A percentile compares a stretch with the other conserved stretches of the same genome.
These are phyloP conservation scores for Ecliptopera silaceata DNA, from an alignment of 2,888 invertebrate genomes.

Conservation along the genomic window DNA sequence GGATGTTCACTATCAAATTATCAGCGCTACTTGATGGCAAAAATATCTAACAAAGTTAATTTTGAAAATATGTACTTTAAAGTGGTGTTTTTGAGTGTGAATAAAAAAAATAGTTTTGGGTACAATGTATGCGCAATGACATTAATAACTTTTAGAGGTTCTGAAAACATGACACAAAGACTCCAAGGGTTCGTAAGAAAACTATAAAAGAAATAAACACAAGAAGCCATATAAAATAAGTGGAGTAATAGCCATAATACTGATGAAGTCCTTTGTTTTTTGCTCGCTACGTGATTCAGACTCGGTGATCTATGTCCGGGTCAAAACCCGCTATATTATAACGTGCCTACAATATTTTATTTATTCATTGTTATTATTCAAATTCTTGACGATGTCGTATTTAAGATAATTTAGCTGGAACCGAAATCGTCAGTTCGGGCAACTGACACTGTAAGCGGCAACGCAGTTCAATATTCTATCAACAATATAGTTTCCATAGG, in stretches of 20 bases:
- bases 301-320: conserved; percentile 60
- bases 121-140: too few relatives aligned
- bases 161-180: too few relatives aligned
- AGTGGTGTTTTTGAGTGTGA: too few relatives aligned
- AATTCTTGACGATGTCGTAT: conserved; percentile 16
- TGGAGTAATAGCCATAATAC: conserved; percentile 35
- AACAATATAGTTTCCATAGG: too few relatives aligned
- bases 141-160: background rate
- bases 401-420: background rate
- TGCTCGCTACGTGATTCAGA: conserved; percentile 57
- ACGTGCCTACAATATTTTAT: conserved; percentile 36
- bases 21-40: too few relatives aligned
- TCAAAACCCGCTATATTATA: conserved; percentile 53
- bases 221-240: conserved; percentile 28
- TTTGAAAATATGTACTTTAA: too few relatives aligned
- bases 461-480: too few relatives aligned
- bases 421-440: too few relatives aligned
- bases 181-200: conserved; percentile 9
- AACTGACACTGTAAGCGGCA: too few relatives aligned
- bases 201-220: conserved; percentile 18
- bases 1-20: too few relatives aligned
- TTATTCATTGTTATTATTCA: conserved; percentile 29
- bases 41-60: too few relatives aligned
- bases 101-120: too few relatives aligned
- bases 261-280: conserved; percentile 45